Base-by-base conservation (phyloP, 1,140 invertebrate species). In the Hycleus cichorii region DNA sequence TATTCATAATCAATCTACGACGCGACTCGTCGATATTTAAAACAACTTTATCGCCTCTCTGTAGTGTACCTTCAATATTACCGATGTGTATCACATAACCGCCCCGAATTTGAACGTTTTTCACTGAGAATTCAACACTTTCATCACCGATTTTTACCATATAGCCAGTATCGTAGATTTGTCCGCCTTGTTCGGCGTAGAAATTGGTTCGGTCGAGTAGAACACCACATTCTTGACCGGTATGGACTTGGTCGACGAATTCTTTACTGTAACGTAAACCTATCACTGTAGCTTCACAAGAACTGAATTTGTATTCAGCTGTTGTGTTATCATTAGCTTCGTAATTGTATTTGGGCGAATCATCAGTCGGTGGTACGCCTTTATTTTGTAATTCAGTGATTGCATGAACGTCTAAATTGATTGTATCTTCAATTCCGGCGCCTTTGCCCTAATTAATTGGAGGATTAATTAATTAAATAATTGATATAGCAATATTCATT, bases 161-260 rank as follows among this genome's bases (percentile, higher is more conserved):
- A 65, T 91, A 96, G 12, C 97, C 97, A 74, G 95, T 92, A 75
- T 99, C 97, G 75, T 87, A 96, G 64, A 98, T 95, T 78, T 99
- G 97, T 10, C 97, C 97, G 66, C 97, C 97, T 78, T 96, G 92
- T 76, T 99, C 97, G 6, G 95, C 95, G 78, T 98, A 97, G 74
- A 98, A 98, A 72, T 84, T 91, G 0, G 96, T 99, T 65, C 81
- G 81, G 73, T 99, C 93, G 49, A 99, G 78, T 60, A 99, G 77
- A 54, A 99, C 76, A 12, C 93, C 95, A 76, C 93, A 95, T 76
- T 96, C 90, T 72, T 93, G 82, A 0, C 94, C 95, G 50, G 87
- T 84, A 4, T 70, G 75, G 7, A 97, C 88, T 74, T 85, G 77
- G 60, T 95, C 78, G 0, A 97, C 92, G 80, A 98, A 98, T 70